Evolutionary conservation across 2,888 invertebrate species (phyloP).

Genomic region (Patella ulyssiponensis): DNA sequence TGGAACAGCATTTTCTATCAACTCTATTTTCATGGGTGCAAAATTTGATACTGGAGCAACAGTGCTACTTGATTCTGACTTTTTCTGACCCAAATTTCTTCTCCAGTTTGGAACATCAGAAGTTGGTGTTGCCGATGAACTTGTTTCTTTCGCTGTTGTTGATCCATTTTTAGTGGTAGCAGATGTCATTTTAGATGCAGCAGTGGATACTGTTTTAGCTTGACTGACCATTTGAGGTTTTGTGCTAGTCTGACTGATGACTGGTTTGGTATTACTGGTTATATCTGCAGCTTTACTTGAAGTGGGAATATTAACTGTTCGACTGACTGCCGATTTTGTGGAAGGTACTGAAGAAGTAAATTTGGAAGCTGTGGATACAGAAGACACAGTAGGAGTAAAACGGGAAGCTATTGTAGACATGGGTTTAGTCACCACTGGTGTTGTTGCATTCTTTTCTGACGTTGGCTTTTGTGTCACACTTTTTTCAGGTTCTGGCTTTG

Average conservation of each 20-base stretch:
- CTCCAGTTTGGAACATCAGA: slow-evolving; percentile 50
- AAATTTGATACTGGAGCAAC: slow-evolving; percentile 22
- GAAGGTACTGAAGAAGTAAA: slow-evolving; percentile 13
- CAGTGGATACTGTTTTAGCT: slow-evolving; percentile 23
- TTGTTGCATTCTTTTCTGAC: background rate
- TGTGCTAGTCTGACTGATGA: background rate
- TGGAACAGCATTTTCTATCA: slow-evolving; percentile 54
- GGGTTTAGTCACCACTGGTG: slow-evolving; percentile 22
- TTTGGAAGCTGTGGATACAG: slow-evolving; percentile 9
- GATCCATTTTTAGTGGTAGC: slow-evolving; percentile 18
- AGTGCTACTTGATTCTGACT: slow-evolving; percentile 23
- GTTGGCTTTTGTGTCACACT: slow-evolving; percentile 1
- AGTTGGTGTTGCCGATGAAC: slow-evolving; percentile 13
- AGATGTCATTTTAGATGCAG: slow-evolving; percentile 21
- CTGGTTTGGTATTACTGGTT: slow-evolving; percentile 25
- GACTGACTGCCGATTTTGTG: slow-evolving; percentile 16
- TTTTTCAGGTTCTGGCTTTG: slow-evolving; percentile 15
- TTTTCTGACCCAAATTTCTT: slow-evolving; percentile 40
- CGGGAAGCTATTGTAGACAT: background rate
- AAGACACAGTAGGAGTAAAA: slow-evolving; percentile 17
- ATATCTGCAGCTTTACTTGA: slow-evolving; percentile 23
- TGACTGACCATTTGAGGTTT: slow-evolving; percentile 19
- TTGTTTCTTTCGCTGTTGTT: slow-evolving; percentile 23
- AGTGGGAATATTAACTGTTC: slow-evolving; percentile 22
- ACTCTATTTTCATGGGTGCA: slow-evolving; percentile 57